These are phyloP conservation scores for Nyleta sp. DNA, from an alignment of 2,888 invertebrate species.

Conservation along the genomic window DNA sequence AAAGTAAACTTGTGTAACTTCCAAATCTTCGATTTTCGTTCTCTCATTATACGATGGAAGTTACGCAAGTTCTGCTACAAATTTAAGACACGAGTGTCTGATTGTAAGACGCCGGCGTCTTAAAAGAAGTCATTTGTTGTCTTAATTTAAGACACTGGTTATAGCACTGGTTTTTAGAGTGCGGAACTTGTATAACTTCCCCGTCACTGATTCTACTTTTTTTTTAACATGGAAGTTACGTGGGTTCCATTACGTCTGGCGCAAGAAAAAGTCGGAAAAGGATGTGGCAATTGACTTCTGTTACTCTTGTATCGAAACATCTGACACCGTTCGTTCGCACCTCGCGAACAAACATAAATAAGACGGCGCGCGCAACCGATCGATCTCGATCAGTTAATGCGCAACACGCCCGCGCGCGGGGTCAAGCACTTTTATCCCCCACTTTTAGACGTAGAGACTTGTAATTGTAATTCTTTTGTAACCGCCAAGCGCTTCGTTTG, in stretches of 20 bases:
- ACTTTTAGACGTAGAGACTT: slow-evolving; percentile 1
- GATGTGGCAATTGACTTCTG: slow-evolving; percentile 39
- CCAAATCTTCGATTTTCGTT: too few species aligned
- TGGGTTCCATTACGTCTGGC: background rate
- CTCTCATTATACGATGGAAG: too few species aligned
- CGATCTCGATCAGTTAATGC: slow-evolving; percentile 49
- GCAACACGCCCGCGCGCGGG: slow-evolving; percentile 22
- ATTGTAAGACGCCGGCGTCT: too few species aligned
- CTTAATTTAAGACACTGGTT: too few species aligned
- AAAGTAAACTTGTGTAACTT: too few species aligned
- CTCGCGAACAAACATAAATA: slow-evolving; percentile 32
- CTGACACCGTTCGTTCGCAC: slow-evolving; percentile 31
- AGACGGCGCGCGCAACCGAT: slow-evolving; percentile 22
- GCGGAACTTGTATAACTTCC: too few species aligned
- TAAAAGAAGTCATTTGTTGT: too few species aligned
- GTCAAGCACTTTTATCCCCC: slow-evolving; percentile 19
- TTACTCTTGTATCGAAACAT: slow-evolving; percentile 36
- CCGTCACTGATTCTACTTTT: too few species aligned
- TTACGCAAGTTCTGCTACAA: too few species aligned
- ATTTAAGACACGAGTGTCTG: too few species aligned
- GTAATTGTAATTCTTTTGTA: background rate
- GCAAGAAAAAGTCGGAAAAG: background rate
- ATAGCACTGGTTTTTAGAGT: too few species aligned
- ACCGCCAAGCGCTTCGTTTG: slow-evolving; percentile 32
- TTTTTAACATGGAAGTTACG: too few species aligned